These are phyloP conservation scores for Gnathochromis pfefferi DNA, from an alignment of 2,113 vertebrate genomes.

Conservation along the genomic window DNA sequence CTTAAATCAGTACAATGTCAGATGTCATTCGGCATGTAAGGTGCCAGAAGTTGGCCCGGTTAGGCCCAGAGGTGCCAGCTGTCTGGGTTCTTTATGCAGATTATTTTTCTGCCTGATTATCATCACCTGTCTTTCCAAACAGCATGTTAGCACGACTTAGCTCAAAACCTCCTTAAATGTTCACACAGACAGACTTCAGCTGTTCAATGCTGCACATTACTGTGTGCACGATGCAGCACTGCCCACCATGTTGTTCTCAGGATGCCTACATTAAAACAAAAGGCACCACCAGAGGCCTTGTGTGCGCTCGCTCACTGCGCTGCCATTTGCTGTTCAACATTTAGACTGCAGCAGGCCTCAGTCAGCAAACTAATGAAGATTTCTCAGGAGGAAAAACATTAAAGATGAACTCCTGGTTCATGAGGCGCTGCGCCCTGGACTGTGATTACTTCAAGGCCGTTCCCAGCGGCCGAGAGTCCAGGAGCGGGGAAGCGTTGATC, in stretches of 20 bases:
- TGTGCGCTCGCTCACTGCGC: background rate
- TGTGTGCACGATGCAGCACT: background rate
- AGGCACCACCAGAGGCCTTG: background rate
- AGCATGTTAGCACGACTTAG: background rate
- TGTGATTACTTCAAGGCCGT: background rate
- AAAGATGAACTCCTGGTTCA: background rate
- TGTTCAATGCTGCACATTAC: background rate
- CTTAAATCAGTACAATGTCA: background rate
- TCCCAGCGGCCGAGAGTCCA: background rate
- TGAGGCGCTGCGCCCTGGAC: background rate
- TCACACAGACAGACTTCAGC: background rate
- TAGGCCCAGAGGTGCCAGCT: background rate
- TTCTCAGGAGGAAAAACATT: background rate
- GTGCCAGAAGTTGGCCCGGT: background rate
- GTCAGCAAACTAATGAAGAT: background rate
- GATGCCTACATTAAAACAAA: background rate
- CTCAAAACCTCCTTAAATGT: background rate
- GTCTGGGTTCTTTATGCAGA: background rate
- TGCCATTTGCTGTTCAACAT: background rate
- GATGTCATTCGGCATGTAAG: background rate
- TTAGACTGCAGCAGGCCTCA: background rate
- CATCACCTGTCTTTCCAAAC: background rate
- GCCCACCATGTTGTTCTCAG: slow-evolving; percentile 7
- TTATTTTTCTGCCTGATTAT: background rate
- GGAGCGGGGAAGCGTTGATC: background rate